Evolutionary conservation across 2,113 vertebrate genomes (phyloP), one percentile per base, ranked within the genome.

Genomic region (Edolisoma coerulescens): DNA sequence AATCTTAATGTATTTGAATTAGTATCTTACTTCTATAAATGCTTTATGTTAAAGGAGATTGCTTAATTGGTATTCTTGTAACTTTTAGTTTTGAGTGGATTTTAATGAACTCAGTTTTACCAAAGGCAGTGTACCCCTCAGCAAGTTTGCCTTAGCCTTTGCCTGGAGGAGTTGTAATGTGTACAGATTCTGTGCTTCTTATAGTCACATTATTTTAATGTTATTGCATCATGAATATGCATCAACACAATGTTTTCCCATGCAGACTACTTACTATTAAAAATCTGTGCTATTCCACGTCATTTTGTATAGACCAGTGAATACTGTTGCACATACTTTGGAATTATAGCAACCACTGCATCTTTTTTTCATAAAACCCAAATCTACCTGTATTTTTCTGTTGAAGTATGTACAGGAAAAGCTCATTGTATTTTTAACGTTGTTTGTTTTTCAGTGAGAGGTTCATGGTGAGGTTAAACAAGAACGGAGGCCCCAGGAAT

Each of bases 391-490:
- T 49, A 19, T 63, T 79, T 67, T 94, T 70, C 22, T 91, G 61
- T 60, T 87, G 45, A 92, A 80, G 17, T 41, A 6, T 67, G 14
- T 84, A 27, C 17, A 32, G 54, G 59, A 69, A 71, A 69, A 47
- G 65, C 69, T 82, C 71, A 64, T 33, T 33, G 27, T 14, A 80
- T 78, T 95, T 94, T 87, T 87, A 63, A 32, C 93, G 13, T 95
- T 90, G 91, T 95, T 97, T 96, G 19, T 84, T 92, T 98, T 98
- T 83, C 97, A 99, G 99, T 92, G 99, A 99, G 98, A 99, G 98
- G 92, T 99, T 99, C 97, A 98, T 99, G 98, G 99, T 99, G 97
- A 99, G 99, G 97, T 97, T 99, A 87, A 99, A 99, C 98, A 99
- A 99, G 98, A 99, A 99, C 7, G 99, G 99, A 95, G 99, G 99